phyloP scores from a whole-genome alignment of 2,797 vertebrate species.

The Lacerta bilineata region DNA sequence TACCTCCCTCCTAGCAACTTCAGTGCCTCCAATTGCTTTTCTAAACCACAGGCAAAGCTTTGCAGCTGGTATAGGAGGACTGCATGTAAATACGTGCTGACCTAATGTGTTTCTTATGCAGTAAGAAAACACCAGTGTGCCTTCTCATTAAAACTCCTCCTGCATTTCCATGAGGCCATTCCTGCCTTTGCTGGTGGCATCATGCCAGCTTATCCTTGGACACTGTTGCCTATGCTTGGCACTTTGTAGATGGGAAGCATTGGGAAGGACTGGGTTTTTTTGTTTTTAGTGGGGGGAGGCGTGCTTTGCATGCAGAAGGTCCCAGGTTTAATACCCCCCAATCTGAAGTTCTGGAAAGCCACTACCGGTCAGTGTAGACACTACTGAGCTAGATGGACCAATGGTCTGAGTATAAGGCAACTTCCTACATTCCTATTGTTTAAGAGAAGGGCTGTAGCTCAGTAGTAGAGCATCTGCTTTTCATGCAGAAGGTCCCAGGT shows the following conservation, averaged over 20 bases:
- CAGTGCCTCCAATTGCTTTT: background rate
- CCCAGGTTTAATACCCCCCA: too few relatives aligned
- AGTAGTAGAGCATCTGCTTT: too few relatives aligned
- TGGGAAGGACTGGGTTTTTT: background rate
- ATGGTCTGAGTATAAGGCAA: too few relatives aligned
- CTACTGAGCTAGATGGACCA: too few relatives aligned
- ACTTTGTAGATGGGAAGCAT: background rate
- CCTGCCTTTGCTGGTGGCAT: background rate
- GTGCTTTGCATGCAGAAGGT: too few relatives aligned
- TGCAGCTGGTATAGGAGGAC: background rate
- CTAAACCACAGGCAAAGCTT: background rate
- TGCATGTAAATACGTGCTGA: background rate
- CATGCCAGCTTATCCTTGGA: background rate
- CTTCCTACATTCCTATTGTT: too few relatives aligned
- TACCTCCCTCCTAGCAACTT: background rate
- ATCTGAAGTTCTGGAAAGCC: background rate
- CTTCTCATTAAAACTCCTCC: slow-evolving; percentile 39
- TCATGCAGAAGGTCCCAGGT: too few relatives aligned
- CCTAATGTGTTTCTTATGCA: background rate
- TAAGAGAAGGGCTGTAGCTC: too few relatives aligned
- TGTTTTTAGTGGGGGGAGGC: too few relatives aligned
- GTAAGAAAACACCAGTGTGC: background rate
- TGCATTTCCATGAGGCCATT: slow-evolving; percentile 1
- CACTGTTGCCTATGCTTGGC: background rate
- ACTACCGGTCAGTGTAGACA: background rate